phyloP scores from a whole-genome alignment of 2,113 vertebrate genomes.

The Cromileptes altivelis region DNA sequence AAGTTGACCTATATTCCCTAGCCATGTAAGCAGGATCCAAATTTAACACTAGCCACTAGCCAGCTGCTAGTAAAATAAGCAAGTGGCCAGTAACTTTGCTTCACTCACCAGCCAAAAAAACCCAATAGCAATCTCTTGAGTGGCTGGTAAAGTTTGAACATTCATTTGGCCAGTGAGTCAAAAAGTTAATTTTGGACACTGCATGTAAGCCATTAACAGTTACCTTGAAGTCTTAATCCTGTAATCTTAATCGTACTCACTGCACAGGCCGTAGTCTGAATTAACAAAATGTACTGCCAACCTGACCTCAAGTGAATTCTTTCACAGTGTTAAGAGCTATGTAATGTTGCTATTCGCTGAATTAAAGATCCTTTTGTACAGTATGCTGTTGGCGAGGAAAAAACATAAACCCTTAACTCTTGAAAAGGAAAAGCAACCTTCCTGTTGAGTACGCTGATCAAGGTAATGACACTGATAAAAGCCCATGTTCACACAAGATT shows the following conservation, averaged over 20 bases:
- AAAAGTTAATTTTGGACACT: no score
- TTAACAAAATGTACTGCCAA: conserved; percentile 46
- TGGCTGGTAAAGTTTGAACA: no score
- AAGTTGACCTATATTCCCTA: conserved; percentile 1
- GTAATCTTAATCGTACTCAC: conserved; percentile 35
- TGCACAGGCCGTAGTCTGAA: conserved; percentile 23
- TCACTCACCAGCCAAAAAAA: no score
- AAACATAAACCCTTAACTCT: not conserved
- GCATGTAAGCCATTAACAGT: conserved; percentile 27
- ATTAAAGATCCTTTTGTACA: conserved; percentile 3
- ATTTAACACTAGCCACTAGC: no score
- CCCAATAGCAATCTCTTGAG: no score
- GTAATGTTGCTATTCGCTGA: not conserved
- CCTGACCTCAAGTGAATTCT: conserved; percentile 8
- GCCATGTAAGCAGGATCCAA: not conserved
- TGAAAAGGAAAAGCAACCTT: not conserved
- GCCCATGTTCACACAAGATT: not conserved
- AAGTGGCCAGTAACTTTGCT: no score
- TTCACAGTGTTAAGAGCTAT: not conserved
- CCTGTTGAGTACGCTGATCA: not conserved
- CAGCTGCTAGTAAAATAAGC: no score
- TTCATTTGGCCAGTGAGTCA: no score
- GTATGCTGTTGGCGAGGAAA: not conserved
- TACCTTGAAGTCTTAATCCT: conserved; percentile 43
- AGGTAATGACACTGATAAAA: not conserved